Evolutionary conservation across 2,113 vertebrate species (phyloP), one percentile per base, ranked within the genome.

Genomic region (Paralichthys olivaceus): DNA sequence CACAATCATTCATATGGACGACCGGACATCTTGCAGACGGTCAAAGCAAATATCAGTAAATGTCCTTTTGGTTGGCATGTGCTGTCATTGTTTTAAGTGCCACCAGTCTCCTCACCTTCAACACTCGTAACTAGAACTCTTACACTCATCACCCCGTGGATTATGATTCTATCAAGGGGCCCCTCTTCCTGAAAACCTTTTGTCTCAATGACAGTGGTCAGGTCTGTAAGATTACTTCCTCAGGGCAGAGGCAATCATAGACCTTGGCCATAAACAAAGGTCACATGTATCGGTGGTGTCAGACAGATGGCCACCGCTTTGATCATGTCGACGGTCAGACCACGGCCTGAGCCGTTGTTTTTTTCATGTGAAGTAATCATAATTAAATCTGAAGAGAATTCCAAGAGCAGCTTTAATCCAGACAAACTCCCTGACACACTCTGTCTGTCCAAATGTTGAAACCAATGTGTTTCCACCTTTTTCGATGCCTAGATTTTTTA

Each of bases 231-330:
- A 14, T 56, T 77, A 29, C 74, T 64, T 55, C 22, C 54, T 67
- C 54, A 49, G 67, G 15, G 55, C 40, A 17, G 17, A 62, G 34
- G 32, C 66, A 40, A 62, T 68, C 81, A 60, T 3, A 9, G 58
- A 80, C 81, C 62, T 83, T 78, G 69, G 79, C 49, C 37, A 19
- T 29, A 74, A 64, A 51, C 45, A 67, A 34, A 78, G 74, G 80
- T 81, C 77, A 73, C 0, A 0, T 60, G 34, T 19, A 8, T 29
- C 56, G 15, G 6, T 22, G 29, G 28, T 4, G 59, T 61, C 22
- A 5, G 25, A 32, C 7, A 53, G 40, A 72, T 15, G 57, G 8
- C 47, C 40, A 43, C 23, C 45, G n/a, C 3, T 55, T 28, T 43
- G 23, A 57, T 40, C 34, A 37, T 19, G 57, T 43, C 14, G 0